Conservation (phyloP, 2,797 vertebrate genomes). For the Loriculus beryllinus region DNA sequence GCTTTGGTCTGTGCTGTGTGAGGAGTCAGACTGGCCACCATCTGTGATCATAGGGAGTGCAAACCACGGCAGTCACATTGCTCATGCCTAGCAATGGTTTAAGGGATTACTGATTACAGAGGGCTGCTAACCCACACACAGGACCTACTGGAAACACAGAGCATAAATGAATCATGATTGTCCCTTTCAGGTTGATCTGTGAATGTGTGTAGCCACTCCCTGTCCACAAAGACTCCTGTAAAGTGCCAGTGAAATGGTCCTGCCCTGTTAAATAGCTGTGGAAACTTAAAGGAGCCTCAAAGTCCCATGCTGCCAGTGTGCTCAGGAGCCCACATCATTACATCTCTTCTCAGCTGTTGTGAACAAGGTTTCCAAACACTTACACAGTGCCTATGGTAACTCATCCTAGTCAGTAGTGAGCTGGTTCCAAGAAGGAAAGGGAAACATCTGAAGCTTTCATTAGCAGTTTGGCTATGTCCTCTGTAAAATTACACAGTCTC, state of each 20-base stretch:
- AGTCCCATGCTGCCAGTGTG: neutral
- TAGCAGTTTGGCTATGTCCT: neutral
- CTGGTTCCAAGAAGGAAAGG: neutral
- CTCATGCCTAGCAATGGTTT: neutral
- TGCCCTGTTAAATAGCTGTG: neutral
- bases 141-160: neutral
- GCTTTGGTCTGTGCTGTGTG: neutral
- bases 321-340: neutral
- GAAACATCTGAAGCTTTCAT: neutral
- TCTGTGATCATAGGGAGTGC: neutral
- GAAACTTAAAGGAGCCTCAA: neutral
- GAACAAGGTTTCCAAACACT: neutral
- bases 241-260: neutral
- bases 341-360: neutral
- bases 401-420: neutral
- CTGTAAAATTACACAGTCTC: neutral
- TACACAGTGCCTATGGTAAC: neutral
- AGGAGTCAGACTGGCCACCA: neutral
- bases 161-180: neutral
- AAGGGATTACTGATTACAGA: neutral
- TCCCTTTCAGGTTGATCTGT: neutral
- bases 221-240: neutral
- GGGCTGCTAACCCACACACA: neutral
- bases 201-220: neutral
- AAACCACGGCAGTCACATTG: accelerated